Percentiles rank a stretch among this genome's conserved stretches.
Conservation (phyloP, 37 sponge, comb jelly and placozoan genomes). For the Crambe crambe region DNA sequence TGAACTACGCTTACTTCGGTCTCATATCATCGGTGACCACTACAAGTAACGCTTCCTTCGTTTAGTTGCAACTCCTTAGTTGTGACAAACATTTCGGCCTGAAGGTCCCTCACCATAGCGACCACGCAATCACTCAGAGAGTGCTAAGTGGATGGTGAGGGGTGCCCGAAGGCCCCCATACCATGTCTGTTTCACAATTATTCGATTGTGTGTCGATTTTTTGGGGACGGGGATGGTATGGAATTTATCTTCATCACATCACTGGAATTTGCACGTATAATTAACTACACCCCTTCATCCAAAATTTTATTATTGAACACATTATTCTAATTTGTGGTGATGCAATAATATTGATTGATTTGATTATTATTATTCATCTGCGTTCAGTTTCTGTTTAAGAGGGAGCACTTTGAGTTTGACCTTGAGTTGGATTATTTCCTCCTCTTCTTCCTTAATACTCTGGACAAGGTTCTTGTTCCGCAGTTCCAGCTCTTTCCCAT, state of each 20-base stretch:
- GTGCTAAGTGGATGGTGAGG: constrained; percentile 65
- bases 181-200: constrained; percentile 3
- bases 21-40: neutral
- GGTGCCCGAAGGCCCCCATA: constrained; percentile 45
- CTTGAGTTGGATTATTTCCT: constrained; percentile 39
- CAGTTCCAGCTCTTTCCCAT: constrained; percentile 64
- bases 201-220: neutral
- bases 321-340: neutral
- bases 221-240: constrained; percentile 13
- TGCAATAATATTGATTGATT: neutral
- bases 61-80: neutral
- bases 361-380: constrained; percentile 1
- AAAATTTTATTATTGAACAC: too few species aligned
- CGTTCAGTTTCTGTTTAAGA: constrained; percentile 21
- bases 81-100: constrained; percentile 16
- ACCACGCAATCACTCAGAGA: constrained; percentile 63
- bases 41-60: constrained; percentile 28
- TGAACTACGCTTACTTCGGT: constrained; percentile 30
- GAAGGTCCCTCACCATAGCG: constrained; percentile 53
- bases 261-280: too few species aligned
- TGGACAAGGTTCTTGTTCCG: constrained; percentile 36
- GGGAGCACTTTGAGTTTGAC: constrained; percentile 52
- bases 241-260: too few species aligned
- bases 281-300: neutral
- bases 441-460: constrained; percentile 45